phyloP scores from a whole-genome alignment of 2,888 invertebrate species.

The Phymatocera aterrima region DNA sequence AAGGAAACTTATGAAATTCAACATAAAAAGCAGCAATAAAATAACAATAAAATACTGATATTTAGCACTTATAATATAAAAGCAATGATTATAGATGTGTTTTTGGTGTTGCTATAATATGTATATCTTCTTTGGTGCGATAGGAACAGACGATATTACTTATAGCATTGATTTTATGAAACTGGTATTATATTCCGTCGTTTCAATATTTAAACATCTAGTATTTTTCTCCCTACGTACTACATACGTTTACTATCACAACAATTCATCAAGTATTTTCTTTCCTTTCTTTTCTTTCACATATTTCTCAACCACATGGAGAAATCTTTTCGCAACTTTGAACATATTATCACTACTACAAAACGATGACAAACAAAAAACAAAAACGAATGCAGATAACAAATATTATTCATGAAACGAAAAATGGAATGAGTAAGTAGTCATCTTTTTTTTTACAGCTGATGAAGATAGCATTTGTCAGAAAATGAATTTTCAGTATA shows the following conservation, averaged over 20 bases:
- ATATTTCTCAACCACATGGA: conserved; percentile 1
- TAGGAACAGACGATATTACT: conserved; percentile 35
- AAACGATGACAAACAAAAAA: too few species aligned
- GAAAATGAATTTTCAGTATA: background rate
- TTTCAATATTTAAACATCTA: conserved; percentile 11
- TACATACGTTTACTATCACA: conserved; percentile 33
- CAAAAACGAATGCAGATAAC: too few species aligned
- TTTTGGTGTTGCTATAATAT: background rate
- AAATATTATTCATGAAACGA: background rate
- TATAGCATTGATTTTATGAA: conserved; percentile 18
- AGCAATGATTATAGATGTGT: background rate
- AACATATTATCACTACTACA: conserved; percentile 5
- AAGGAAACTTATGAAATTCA: conserved; percentile 28
- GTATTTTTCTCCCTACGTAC: background rate
- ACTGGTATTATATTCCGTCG: too few species aligned
- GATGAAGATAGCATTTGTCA: background rate
- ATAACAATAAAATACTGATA: conserved; percentile 32
- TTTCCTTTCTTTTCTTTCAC: background rate
- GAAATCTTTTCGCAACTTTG: background rate
- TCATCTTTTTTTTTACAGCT: background rate
- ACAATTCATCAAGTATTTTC: conserved; percentile 1
- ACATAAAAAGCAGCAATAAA: conserved; percentile 4
- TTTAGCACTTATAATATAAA: conserved; percentile 27
- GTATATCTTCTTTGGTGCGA: conserved; percentile 39
- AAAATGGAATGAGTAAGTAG: background rate